Percentiles rank a stretch among this genome's conserved stretches.
Conservation (phyloP, 1,140 invertebrate species). For the Drosophila subpulchrella region DNA sequence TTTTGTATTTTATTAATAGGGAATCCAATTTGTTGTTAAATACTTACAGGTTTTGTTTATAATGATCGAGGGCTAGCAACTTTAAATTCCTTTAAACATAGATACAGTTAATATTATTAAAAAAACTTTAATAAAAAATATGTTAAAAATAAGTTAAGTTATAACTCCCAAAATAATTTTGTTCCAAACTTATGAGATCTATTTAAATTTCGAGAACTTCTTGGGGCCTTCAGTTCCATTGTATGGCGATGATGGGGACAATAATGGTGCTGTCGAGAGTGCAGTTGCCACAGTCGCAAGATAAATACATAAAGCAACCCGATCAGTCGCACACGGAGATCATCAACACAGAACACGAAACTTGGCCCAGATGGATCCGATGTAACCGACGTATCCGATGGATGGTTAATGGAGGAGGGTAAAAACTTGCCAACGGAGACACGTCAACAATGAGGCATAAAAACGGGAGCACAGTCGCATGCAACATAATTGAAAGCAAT, state of each 20-base stretch:
- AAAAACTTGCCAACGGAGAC: constrained; percentile 55
- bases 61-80: too few species aligned
- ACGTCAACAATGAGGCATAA: constrained; percentile 76
- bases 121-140: too few species aligned
- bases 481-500: constrained; percentile 83
- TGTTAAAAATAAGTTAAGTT: too few species aligned
- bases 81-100: too few species aligned
- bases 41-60: too few species aligned
- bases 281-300: constrained; percentile 62
- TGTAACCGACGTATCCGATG: neutral
- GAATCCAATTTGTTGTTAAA: too few species aligned
- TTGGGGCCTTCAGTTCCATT: neutral
- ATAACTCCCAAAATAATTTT: too few species aligned
- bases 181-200: too few species aligned
- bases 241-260: constrained; percentile 31
- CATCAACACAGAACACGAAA: constrained; percentile 65
- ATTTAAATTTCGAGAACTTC: neutral
- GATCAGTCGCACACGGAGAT: constrained; percentile 67
- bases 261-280: constrained; percentile 61
- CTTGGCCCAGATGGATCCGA: constrained; percentile 51
- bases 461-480: constrained; percentile 75
- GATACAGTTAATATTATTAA: too few species aligned
- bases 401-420: constrained; percentile 17
- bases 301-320: constrained; percentile 62
- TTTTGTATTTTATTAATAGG: too few species aligned